Conservation (phyloP, 2,113 vertebrate species). For the Cnemophilus loriae region DNA sequence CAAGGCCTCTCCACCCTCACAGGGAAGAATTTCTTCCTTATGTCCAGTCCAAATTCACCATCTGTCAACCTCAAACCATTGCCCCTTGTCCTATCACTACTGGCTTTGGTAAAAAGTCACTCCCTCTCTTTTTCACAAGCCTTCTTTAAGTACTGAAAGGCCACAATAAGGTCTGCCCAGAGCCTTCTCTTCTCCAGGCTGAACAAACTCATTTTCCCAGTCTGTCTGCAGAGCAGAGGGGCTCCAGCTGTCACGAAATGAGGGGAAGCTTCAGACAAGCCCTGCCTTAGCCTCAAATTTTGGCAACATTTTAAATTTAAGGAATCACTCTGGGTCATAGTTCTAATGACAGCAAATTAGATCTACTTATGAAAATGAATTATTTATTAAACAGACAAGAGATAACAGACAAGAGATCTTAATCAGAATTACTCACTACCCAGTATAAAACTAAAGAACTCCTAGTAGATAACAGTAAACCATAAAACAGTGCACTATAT, state of each 20-base stretch:
- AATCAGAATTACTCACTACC: neutral
- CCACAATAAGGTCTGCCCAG: neutral
- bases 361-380: neutral
- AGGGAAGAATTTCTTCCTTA: neutral
- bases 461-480: neutral
- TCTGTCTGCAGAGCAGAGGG: neutral
- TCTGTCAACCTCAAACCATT: neutral
- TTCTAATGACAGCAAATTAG: neutral
- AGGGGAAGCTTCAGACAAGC: neutral
- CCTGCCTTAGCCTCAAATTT: neutral
- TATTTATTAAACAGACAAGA: neutral
- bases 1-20: neutral
- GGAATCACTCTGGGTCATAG: neutral
- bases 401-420: neutral
- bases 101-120: neutral
- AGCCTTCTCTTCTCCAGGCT: neutral
- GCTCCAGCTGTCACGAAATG: neutral
- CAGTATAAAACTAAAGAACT: neutral
- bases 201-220: neutral
- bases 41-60: neutral
- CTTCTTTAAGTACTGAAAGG: neutral
- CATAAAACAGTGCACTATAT: neutral
- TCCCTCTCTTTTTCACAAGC: neutral
- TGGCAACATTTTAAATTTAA: neutral
- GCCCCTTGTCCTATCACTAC: neutral